These are phyloP conservation scores for Toxostoma redivivum DNA, from an alignment of 2,113 vertebrate genomes.

Conservation along the genomic window DNA sequence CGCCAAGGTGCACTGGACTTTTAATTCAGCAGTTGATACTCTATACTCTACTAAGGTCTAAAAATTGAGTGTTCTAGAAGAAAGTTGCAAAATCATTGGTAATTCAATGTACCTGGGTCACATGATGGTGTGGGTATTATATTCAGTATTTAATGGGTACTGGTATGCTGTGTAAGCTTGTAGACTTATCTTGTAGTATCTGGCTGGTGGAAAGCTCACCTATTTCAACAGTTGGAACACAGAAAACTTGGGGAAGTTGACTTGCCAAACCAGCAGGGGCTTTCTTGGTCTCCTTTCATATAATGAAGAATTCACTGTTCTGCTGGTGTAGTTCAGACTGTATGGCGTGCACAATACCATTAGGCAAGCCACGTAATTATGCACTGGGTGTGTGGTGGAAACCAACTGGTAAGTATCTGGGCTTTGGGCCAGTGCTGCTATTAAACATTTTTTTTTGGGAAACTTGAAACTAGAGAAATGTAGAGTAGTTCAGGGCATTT, in stretches of 20 bases:
- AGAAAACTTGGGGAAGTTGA: background rate
- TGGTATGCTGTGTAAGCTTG: background rate
- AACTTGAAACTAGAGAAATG: background rate
- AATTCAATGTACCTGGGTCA: background rate
- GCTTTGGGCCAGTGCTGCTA: background rate
- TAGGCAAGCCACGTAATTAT: background rate
- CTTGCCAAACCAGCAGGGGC: background rate
- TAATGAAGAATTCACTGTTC: background rate
- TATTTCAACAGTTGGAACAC: background rate
- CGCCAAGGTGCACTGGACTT: background rate
- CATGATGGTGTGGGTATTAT: accelerated
- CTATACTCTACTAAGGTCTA: background rate
- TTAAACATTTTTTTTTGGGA: background rate
- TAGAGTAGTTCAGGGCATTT: background rate
- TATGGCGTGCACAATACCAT: accelerated
- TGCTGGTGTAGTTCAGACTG: background rate
- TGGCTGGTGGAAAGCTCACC: background rate
- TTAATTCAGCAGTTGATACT: background rate
- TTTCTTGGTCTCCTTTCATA: background rate
- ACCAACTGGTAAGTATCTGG: background rate
- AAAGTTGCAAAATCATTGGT: background rate
- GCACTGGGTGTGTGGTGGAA: background rate
- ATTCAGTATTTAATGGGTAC: background rate
- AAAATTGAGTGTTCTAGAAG: background rate
- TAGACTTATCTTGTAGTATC: background rate